Percentiles rank a stretch among this genome's conserved stretches.
Conservation (phyloP, 2,888 invertebrate genomes). For the Lutraria lutraria region DNA sequence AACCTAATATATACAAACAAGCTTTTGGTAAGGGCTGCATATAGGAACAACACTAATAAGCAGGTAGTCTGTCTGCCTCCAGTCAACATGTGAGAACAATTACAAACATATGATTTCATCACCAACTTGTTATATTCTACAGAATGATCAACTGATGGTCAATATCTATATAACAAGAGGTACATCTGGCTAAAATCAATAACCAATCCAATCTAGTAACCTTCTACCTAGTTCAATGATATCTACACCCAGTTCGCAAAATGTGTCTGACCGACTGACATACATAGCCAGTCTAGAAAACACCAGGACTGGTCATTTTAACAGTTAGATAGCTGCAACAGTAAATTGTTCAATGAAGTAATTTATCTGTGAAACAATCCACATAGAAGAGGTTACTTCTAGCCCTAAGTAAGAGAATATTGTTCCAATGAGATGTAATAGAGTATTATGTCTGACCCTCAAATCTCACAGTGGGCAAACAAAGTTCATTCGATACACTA, state of each 20-base stretch:
- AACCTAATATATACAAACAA: conserved; percentile 22
- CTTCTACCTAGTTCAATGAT: conserved; percentile 15
- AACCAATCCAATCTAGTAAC: conserved; percentile 6
- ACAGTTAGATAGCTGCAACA: too few relatives aligned
- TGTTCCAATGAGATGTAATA: too few relatives aligned
- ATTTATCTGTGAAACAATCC: too few relatives aligned
- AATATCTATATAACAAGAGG: neutral
- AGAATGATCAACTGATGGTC: neutral
- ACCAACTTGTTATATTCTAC: neutral
- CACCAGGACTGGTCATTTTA: too few relatives aligned
- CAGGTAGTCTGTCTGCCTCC: conserved; percentile 23
- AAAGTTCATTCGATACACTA: neutral
- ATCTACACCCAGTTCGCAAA: neutral
- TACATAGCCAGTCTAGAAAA: neutral
- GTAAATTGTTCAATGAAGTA: too few relatives aligned
- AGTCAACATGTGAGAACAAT: neutral
- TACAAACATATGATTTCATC: neutral
- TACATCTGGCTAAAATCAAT: conserved; percentile 18
- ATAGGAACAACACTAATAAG: neutral
- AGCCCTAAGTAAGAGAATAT: too few relatives aligned
- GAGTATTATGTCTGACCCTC: too few relatives aligned
- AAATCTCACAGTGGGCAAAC: neutral
- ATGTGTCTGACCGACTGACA: neutral
- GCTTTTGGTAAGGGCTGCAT: neutral
- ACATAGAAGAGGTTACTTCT: too few relatives aligned